These are phyloP conservation scores for Drosophila kohkoa DNA, from an alignment of 1,140 invertebrate species.

Conservation along the genomic window DNA sequence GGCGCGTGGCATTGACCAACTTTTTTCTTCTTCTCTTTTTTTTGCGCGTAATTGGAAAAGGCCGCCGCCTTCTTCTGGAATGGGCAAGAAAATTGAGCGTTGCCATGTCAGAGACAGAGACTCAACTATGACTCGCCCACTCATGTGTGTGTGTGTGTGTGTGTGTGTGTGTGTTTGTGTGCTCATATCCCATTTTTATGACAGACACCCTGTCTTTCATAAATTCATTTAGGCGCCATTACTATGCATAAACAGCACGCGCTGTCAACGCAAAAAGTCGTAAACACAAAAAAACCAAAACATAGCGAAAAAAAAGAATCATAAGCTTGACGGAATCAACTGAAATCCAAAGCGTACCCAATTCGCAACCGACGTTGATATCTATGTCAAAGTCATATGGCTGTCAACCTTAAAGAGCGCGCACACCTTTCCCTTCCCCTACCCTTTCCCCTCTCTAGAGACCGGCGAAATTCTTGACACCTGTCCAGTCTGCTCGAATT, in stretches of 20 bases:
- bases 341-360: conserved; percentile 36
- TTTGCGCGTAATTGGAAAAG: conserved; percentile 55
- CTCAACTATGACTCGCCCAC: too few relatives aligned
- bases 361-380: conserved; percentile 46
- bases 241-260: conserved; percentile 28
- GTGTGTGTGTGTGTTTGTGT: not conserved
- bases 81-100: conserved; percentile 4
- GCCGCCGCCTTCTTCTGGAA: conserved; percentile 9
- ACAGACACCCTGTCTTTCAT: conserved; percentile 10
- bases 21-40: not conserved
- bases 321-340: conserved; percentile 12
- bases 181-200: not conserved
- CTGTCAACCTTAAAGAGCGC: conserved; percentile 36
- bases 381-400: conserved; percentile 74
- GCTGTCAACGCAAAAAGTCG: conserved; percentile 18
- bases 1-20: conserved; percentile 73
- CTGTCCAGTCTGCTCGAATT: conserved; percentile 57
- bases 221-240: conserved; percentile 37
- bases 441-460: not conserved
- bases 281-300: conserved; percentile 29
- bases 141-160: not conserved
- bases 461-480: conserved; percentile 53
- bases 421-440: not conserved
- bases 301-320: not conserved
- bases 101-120: conserved; percentile 26